Base-by-base conservation (phyloP, 2,888 invertebrate genomes). In the Limenitis camilla region DNA sequence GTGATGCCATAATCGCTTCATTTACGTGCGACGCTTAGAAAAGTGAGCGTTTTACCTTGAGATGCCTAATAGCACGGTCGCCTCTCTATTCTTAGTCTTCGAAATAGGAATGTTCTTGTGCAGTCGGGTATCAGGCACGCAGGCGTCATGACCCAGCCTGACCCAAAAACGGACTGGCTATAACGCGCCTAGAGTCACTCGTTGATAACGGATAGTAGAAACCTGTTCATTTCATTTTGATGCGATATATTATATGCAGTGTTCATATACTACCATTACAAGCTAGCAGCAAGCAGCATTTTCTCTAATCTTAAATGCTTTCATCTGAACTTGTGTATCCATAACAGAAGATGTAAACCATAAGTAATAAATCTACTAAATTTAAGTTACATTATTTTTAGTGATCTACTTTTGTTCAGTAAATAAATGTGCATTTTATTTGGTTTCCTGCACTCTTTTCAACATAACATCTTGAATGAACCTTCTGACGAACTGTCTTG, bases 141-240 rank as follows among this genome's bases (percentile, higher is more conserved):
- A 86, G 79, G 86, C 86, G 86, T 78, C 78, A 72, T 86, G 86
- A 87, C 86, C 86, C 71, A 82, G 73, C 72, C 77, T 84, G 86
- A 87, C 86, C 86, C 81, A 86, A 85, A 85, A 85, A 78, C 79
- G 71, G 71, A 74, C 71, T 71, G 72, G 77, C 71, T 72, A 75
- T 72, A 75, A 78, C 78, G 74, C 78, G 72, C 80, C 78, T 72
- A 69, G 69, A 71, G 69, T 69, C 69, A 69, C 76, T 72, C 75
- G 72, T 78, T 77, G 76, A 79, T 81, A 78, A 77, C 81, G 79
- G 82, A 78, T 78, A 72, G 72, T 70, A 65, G 79, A 78, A 80
- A 83, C 82, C 78, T 78, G 83, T 79, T 80, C 71, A 64, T 62
- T 65, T 68, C 67, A 65, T 69, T 67, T 63, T 67, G 66, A 62